Evolutionary conservation across 2,888 invertebrate species (phyloP).

Genomic region (Ennomos fuscantarius): DNA sequence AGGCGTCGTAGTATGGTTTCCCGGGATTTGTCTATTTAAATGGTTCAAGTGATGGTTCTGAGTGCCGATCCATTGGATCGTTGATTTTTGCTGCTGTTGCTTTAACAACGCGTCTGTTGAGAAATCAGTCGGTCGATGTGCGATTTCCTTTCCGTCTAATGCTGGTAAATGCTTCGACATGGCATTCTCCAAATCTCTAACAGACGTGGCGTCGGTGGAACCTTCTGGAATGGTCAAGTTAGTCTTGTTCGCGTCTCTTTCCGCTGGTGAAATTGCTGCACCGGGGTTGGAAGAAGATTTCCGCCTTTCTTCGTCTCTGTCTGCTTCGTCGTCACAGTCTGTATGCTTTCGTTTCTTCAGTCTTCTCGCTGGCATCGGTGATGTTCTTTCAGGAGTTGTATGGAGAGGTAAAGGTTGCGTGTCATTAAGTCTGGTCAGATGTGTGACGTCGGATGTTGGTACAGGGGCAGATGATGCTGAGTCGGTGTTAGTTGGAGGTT

Average conservation of each 20-base stretch:
- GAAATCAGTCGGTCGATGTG: conserved; percentile 93
- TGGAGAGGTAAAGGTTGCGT: conserved; percentile 75
- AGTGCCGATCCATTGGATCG: conserved; percentile 97
- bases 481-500: conserved; percentile 72
- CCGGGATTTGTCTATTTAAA: conserved; percentile 85
- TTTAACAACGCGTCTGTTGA: conserved; percentile 94
- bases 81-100: conserved; percentile 90
- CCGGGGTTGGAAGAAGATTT: conserved; percentile 77
- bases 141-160: conserved; percentile 81
- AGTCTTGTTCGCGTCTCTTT: conserved; percentile 72
- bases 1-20: conserved; percentile 87
- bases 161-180: conserved; percentile 97
- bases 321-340: conserved; percentile 74
- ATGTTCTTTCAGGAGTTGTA: conserved; percentile 74
- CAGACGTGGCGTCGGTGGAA: conserved; percentile 86
- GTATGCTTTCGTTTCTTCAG: conserved; percentile 81
- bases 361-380: conserved; percentile 87
- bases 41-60: conserved; percentile 88
- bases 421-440: conserved; percentile 75
- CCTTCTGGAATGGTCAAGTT: conserved; percentile 72
- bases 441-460: conserved; percentile 74
- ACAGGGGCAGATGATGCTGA: conserved; percentile 73
- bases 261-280: conserved; percentile 72
- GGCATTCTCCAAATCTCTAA: conserved; percentile 97
- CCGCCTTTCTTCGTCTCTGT: conserved; percentile 76